These are phyloP conservation scores for Tachysurus vachellii DNA, from an alignment of 2,113 vertebrate species.

Conservation along the genomic window DNA sequence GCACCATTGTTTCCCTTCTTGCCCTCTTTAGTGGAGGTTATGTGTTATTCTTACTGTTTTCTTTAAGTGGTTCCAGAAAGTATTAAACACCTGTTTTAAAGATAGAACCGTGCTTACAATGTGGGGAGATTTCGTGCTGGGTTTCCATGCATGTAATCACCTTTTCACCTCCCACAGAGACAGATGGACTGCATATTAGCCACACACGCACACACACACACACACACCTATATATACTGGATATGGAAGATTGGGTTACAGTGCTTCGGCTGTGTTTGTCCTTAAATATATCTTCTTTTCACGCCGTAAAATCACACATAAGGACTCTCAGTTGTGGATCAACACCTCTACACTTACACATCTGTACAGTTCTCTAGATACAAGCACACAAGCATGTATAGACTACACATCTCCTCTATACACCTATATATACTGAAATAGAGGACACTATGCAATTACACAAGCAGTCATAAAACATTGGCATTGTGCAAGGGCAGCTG, in stretches of 20 bases:
- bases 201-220: neutral
- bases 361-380: conserved; percentile 11
- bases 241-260: conserved; percentile 36
- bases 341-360: neutral
- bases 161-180: conserved; percentile 57
- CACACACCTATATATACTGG: neutral
- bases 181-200: conserved; percentile 41
- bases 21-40: conserved; percentile 28
- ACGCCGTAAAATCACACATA: conserved; percentile 5
- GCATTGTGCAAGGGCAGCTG: conserved; percentile 37
- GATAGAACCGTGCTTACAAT: conserved; percentile 48
- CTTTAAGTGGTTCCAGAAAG: conserved; percentile 7
- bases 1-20: conserved; percentile 25
- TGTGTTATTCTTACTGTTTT: conserved; percentile 30
- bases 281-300: conserved; percentile 37
- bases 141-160: conserved; percentile 61
- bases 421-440: neutral
- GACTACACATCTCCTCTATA: neutral
- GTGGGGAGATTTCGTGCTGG: conserved; percentile 58
- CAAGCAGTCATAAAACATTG: conserved; percentile 20
- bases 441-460: conserved; percentile 23
- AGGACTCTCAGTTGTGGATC: neutral
- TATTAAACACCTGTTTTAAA: conserved; percentile 56
- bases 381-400: neutral
- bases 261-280: conserved; percentile 13